Percentiles rank a stretch among this genome's conserved stretches.
Conservation (phyloP, 2,797 vertebrate genomes). For the Sebastes umbrosus region DNA sequence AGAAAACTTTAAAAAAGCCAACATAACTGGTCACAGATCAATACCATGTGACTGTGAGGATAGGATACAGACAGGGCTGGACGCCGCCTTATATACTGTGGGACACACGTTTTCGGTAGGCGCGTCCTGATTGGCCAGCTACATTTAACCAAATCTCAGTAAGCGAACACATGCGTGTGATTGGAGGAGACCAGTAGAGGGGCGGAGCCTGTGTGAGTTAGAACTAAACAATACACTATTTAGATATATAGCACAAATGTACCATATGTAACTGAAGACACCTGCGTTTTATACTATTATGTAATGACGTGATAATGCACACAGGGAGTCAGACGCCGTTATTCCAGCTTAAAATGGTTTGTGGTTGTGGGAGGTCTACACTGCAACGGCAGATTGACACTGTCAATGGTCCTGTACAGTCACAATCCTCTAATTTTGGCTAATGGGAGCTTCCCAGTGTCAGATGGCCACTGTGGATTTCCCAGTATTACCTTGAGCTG, state of each 20-base stretch:
- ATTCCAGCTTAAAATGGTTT: neutral
- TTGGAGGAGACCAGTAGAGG: too few relatives aligned
- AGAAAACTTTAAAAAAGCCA: too few relatives aligned
- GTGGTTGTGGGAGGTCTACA: neutral
- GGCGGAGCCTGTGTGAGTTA: too few relatives aligned
- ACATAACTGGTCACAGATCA: too few relatives aligned
- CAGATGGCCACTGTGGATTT: neutral
- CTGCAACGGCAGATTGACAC: neutral
- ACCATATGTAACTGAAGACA: neutral
- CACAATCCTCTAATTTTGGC: neutral
- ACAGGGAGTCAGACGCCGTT: neutral
- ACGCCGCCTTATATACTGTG: too few relatives aligned
- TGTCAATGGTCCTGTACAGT: neutral
- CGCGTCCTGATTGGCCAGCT: too few relatives aligned
- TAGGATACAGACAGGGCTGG: too few relatives aligned
- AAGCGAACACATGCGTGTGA: too few relatives aligned
- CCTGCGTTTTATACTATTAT: neutral
- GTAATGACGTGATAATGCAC: accelerated
- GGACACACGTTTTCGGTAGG: too few relatives aligned
- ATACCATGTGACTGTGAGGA: too few relatives aligned
- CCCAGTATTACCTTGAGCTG: neutral
- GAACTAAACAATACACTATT: neutral
- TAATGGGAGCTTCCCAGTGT: neutral
- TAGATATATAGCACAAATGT: neutral
- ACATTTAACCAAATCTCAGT: too few relatives aligned